Evolutionary conservation across 1,140 invertebrate species (phyloP), one percentile per base, ranked within the genome.

Genomic region (Zeugodacus cucurbitae): DNA sequence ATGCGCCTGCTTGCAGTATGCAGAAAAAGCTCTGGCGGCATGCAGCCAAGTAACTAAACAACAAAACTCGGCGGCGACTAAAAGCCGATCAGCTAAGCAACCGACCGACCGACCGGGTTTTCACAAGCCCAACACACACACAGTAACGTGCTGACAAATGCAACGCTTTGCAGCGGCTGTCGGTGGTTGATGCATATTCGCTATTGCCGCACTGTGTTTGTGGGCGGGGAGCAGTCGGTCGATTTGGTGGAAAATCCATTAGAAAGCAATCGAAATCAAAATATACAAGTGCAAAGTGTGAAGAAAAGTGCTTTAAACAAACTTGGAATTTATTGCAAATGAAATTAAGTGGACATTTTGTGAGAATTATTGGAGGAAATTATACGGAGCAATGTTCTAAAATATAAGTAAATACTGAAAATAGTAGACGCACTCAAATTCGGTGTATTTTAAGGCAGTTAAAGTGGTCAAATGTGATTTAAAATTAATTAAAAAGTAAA

Each of bases 221-320:
- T 82, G 74, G 41, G 74, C 74, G 74, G 74, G 74, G 74, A 82
- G 74, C 26, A 82, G 22, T 54, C 74, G 41, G 74, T 82, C 41
- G 41, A 82, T 82, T 82, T 82, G 74, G n/a, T 82, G 34, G 74
- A 82, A 82, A 82, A 82, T 82, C 74, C 74, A 82, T 48, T 48
- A 26, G 14, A 82, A 82, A 82, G 41, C 74, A 82, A 82, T 54
- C 8, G 41, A 82, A 82, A 41, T 26, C n/a, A 82, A 82, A 48
- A 48, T 74, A 34, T 32, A 32, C 62, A 74, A 74, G 37, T 74
- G 70, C 8, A 74, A 74, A 22, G 2, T 20, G 10, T 20, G 14
- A 3, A 10, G 48, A 74, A 74, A 44, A 67, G 59, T 62, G 59
- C 22, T 62, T 54, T 54, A 26, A 26, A 54, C 2, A 54, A 54